Evolutionary conservation across 2,888 invertebrate genomes (phyloP).

Genomic region (Dicranocentrus wangi): DNA sequence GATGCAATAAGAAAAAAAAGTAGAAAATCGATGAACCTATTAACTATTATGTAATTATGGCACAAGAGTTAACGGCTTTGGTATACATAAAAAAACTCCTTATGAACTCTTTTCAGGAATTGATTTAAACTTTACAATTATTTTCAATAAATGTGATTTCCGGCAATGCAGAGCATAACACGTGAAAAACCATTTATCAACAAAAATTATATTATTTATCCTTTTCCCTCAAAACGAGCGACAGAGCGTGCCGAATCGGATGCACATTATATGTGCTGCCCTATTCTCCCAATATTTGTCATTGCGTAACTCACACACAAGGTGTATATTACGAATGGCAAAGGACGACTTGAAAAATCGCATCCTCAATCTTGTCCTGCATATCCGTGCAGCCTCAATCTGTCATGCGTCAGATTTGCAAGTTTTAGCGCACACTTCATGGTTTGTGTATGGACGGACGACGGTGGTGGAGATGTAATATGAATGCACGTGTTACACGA

Average conservation of each 20-base stretch:
- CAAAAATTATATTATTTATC: neutral
- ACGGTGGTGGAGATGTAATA: neutral
- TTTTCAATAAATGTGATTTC: constrained; percentile 9
- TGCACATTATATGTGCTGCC: neutral
- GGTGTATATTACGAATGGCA: too few relatives aligned
- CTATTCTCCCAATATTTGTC: constrained; percentile 4
- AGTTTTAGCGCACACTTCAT: too few relatives aligned
- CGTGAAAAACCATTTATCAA: neutral
- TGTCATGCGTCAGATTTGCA: too few relatives aligned
- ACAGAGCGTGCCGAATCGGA: constrained; percentile 13
- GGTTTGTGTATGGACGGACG: neutral
- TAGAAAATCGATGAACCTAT: constrained; percentile 38
- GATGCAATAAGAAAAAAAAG: neutral
- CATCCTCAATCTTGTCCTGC: too few relatives aligned
- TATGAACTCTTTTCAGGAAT: too few relatives aligned
- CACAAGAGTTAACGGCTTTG: neutral
- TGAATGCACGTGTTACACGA: too few relatives aligned
- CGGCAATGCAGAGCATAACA: too few relatives aligned
- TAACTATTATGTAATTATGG: constrained; percentile 11
- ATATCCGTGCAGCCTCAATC: too few relatives aligned
- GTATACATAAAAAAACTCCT: constrained; percentile 4
- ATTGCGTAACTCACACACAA: neutral
- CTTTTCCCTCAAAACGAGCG: neutral
- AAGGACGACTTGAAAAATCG: too few relatives aligned
- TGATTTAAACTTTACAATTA: too few relatives aligned